Evolutionary conservation across 2,888 invertebrate species (phyloP).

Genomic region (Papilio elwesi): DNA sequence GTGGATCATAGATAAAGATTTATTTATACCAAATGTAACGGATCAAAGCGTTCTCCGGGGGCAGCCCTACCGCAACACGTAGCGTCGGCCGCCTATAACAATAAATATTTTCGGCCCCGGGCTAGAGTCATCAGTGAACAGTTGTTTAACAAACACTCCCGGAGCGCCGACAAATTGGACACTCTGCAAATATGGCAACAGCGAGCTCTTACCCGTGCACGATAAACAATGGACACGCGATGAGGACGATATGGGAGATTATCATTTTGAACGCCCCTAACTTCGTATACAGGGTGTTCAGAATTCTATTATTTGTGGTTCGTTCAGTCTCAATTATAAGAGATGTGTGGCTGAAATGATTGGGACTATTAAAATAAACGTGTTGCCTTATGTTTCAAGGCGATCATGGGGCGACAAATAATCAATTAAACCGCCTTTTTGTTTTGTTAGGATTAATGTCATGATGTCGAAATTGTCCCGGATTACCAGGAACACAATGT

Average conservation of each 20-base stretch:
- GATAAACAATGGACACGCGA: conserved; percentile 37
- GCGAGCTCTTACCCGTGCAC: conserved; percentile 25
- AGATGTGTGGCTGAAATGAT: background rate
- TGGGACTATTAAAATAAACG: no score
- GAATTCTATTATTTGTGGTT: conserved; percentile 10
- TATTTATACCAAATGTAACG: conserved; percentile 48
- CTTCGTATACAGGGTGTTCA: conserved; percentile 27
- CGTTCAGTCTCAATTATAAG: no score
- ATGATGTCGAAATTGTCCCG: no score
- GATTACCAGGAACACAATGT: background rate
- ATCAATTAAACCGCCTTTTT: no score
- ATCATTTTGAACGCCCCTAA: conserved; percentile 29
- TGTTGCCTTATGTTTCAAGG: no score
- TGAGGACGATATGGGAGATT: conserved; percentile 34
- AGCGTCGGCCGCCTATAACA: conserved; percentile 53
- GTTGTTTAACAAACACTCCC: conserved; percentile 63
- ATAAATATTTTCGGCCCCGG: conserved; percentile 52
- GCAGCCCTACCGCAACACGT: conserved; percentile 46
- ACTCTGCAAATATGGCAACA: conserved; percentile 45
- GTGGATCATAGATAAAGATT: conserved; percentile 41
- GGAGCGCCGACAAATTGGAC: conserved; percentile 60
- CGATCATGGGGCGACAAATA: no score
- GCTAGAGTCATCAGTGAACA: conserved; percentile 49
- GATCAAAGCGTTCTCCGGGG: conserved; percentile 42
- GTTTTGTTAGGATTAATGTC: no score